These are phyloP conservation scores for Callipepla squamata DNA, from an alignment of 2,113 vertebrate genomes.

Conservation along the genomic window DNA sequence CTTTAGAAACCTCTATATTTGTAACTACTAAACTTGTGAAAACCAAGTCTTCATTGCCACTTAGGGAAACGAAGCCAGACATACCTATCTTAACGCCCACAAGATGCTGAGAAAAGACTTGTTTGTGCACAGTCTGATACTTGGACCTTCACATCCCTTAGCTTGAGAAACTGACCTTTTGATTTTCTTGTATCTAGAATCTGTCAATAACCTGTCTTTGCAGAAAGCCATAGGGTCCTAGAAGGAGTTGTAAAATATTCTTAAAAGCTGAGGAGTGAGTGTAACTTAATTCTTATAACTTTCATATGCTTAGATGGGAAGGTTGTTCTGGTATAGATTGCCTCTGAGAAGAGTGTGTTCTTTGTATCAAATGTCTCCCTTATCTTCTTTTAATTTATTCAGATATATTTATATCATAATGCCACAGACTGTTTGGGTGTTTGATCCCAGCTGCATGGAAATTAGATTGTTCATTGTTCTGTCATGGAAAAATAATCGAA, in stretches of 20 bases:
- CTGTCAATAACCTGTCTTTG: not conserved
- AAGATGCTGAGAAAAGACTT: not conserved
- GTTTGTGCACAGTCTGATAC: not conserved
- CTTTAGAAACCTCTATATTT: not conserved
- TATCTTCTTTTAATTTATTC: not conserved
- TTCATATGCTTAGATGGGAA: not conserved
- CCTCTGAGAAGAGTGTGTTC: not conserved
- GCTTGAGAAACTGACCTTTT: not conserved
- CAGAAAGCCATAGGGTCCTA: not conserved
- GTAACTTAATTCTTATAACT: not conserved
- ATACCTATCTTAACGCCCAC: not conserved
- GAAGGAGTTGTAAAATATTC: not conserved
- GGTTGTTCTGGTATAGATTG: not conserved
- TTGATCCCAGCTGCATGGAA: constrained; percentile 9
- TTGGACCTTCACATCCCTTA: not conserved
- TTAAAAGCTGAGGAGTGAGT: not conserved
- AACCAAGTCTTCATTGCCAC: not conserved
- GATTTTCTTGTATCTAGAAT: not conserved
- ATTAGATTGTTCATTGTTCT: not conserved
- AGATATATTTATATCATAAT: not conserved
- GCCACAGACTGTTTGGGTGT: not conserved
- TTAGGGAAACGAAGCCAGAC: not conserved
- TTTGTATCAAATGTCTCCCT: not conserved
- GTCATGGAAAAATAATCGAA: not conserved
- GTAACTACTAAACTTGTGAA: not conserved